These are phyloP conservation scores for Diadumene lineata DNA, from an alignment of 92 coral and sea anemone species.

Conservation along the genomic window DNA sequence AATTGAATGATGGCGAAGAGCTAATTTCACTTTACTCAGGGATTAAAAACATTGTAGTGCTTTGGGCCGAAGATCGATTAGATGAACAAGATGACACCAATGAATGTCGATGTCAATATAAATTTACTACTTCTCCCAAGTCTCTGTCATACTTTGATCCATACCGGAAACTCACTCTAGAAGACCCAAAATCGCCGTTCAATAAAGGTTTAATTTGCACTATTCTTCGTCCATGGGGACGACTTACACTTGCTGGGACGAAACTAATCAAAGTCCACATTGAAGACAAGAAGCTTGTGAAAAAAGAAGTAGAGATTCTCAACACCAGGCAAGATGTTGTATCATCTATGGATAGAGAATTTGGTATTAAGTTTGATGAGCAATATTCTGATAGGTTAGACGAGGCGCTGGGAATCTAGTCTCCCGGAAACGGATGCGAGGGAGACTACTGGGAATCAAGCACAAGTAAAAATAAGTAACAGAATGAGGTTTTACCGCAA, in stretches of 20 bases:
- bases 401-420: too few relatives aligned
- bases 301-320: constrained; percentile 15
- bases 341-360: constrained; percentile 1
- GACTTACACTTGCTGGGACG: constrained; percentile 31
- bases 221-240: constrained; percentile 50
- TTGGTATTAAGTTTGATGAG: background rate
- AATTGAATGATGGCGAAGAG: background rate
- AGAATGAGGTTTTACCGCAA: too few relatives aligned
- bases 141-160: constrained; percentile 18
- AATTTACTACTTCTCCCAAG: constrained; percentile 33
- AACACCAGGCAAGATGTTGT: constrained; percentile 12
- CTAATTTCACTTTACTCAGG: constrained; percentile 8
- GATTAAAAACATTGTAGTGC: background rate
- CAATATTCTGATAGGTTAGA: too few relatives aligned
- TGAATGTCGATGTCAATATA: constrained; percentile 11
- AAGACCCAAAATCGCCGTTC: constrained; percentile 25
- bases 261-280: constrained; percentile 17
- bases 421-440: too few relatives aligned
- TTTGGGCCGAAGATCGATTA: background rate
- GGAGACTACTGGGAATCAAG: too few relatives aligned
- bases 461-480: too few relatives aligned
- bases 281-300: constrained; percentile 5
- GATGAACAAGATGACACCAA: background rate
- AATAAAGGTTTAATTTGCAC: constrained; percentile 45
- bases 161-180: constrained; percentile 2